A percentile compares a stretch with the other conserved stretches of the same genome.
These are phyloP conservation scores for Sclerurus mexicanus DNA, from an alignment of 2,113 vertebrate species.

Conservation along the genomic window DNA sequence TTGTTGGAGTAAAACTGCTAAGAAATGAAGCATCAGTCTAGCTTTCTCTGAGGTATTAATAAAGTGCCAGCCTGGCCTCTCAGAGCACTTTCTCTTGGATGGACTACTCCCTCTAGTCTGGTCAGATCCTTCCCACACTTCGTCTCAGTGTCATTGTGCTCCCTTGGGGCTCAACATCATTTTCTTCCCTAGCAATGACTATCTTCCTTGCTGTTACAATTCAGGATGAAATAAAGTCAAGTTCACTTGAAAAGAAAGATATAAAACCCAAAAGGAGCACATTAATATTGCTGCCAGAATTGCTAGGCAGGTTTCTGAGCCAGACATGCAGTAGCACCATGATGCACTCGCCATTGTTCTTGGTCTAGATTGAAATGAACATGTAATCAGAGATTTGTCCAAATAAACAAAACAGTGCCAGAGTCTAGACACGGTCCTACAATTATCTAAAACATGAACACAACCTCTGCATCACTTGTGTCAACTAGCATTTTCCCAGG, in stretches of 20 bases:
- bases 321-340: not conserved
- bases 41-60: not conserved
- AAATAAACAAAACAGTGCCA: not conserved
- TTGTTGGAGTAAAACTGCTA: not conserved
- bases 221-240: constrained; percentile 1
- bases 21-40: not conserved
- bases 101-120: not conserved
- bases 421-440: not conserved
- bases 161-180: not conserved
- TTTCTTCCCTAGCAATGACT: not conserved
- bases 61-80: not conserved
- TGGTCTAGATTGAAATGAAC: not conserved
- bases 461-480: not conserved
- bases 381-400: not conserved
- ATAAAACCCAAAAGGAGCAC: not conserved
- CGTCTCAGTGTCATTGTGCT: not conserved
- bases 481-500: not conserved
- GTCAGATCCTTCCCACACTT: not conserved
- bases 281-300: not conserved
- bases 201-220: not conserved
- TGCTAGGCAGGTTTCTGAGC: not conserved
- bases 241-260: not conserved
- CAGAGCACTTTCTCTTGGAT: not conserved
- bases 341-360: not conserved
- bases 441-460: not conserved